Evolutionary conservation across 2,113 vertebrate species (phyloP).

Genomic region (Ammodytes marinus): DNA sequence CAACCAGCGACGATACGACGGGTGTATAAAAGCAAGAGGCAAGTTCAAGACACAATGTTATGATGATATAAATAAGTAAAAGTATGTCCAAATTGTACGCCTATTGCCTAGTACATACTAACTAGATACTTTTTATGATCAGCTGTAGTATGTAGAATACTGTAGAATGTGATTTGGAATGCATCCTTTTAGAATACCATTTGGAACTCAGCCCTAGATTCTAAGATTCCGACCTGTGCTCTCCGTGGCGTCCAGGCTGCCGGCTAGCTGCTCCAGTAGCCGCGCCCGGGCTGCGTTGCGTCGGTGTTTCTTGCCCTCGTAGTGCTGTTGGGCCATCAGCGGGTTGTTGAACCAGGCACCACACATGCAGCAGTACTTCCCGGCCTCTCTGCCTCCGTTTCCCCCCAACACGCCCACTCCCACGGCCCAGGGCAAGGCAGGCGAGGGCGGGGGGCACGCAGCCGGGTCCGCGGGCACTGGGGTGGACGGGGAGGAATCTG

Average conservation of each 20-base stretch:
- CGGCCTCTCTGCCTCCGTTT: constrained; percentile 82
- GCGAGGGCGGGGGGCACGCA: constrained; percentile 68
- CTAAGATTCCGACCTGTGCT: constrained; percentile 82
- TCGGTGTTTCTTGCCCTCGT: constrained; percentile 89
- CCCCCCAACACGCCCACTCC: constrained; percentile 55
- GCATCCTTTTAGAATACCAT: no score
- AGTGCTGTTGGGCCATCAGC: constrained; percentile 90
- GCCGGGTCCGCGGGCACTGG: constrained; percentile 76
- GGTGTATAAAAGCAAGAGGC: no score
- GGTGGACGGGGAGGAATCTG: constrained; percentile 83
- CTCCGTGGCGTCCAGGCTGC: constrained; percentile 86
- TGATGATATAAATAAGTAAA: no score
- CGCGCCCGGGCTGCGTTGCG: constrained; percentile 86
- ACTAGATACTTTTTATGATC: no score
- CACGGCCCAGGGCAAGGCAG: constrained; percentile 65
- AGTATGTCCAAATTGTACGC: no score
- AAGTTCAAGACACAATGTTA: no score
- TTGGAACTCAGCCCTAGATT: no score
- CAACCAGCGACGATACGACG: no score
- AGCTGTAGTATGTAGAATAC: no score
- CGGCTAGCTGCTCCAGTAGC: constrained; percentile 86
- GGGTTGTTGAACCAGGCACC: constrained; percentile 90
- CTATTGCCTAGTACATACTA: no score
- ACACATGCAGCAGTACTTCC: constrained; percentile 87
- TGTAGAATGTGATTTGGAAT: no score